These are phyloP conservation scores for Entomobrya proxima DNA, from an alignment of 2,888 invertebrate genomes.

Conservation along the genomic window DNA sequence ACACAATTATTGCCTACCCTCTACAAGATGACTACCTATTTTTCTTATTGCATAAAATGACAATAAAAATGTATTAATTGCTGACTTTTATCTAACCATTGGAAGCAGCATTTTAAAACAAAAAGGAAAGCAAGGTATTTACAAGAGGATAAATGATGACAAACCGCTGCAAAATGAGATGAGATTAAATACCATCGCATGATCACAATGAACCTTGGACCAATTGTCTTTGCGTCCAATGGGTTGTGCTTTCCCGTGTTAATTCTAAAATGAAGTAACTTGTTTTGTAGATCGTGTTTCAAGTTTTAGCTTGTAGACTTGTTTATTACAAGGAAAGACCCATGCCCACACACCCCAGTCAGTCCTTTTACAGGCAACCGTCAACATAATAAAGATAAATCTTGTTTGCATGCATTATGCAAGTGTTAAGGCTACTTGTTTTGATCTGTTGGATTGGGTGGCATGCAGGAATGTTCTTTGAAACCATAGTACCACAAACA, in stretches of 20 bases:
- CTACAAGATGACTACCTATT: too few species aligned
- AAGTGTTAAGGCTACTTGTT: conserved; percentile 41
- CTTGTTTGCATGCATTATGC: conserved; percentile 39
- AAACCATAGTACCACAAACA: not conserved
- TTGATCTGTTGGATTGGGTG: not conserved
- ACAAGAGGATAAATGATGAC: too few species aligned
- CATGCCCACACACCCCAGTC: conserved; percentile 21
- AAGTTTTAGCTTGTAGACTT: not conserved
- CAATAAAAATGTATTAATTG: too few species aligned
- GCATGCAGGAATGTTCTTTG: not conserved
- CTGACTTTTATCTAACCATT: too few species aligned
- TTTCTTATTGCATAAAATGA: too few species aligned
- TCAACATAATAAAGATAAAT: conserved; percentile 43
- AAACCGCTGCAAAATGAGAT: not conserved
- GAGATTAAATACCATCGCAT: not conserved
- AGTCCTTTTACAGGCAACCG: conserved; percentile 36
- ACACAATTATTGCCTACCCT: too few species aligned
- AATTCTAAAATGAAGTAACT: too few species aligned
- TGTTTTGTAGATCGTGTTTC: not conserved
- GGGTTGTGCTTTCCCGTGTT: too few species aligned
- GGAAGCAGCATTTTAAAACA: not conserved
- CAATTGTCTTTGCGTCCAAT: too few species aligned
- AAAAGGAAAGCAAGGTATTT: not conserved
- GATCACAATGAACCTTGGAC: too few species aligned
- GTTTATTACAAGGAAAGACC: not conserved